phyloP scores from a whole-genome alignment of 2,888 invertebrate genomes.

The Ferdinandea cuprea region DNA sequence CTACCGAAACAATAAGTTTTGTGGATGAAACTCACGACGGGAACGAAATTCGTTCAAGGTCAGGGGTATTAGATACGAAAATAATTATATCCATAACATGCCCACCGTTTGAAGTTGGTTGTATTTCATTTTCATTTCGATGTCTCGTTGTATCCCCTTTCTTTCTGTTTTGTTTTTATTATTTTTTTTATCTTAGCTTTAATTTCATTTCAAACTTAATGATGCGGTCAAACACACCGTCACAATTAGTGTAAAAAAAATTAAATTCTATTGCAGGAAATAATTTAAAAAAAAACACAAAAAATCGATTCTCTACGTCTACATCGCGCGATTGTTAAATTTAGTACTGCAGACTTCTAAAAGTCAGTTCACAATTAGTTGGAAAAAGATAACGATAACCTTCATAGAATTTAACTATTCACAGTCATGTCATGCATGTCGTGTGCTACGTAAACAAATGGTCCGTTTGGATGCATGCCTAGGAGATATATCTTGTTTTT shows the following conservation, averaged over 20 bases:
- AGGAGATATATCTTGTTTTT: conserved; percentile 14
- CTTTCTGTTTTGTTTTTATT: conserved; percentile 13
- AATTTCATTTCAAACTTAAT: too few species aligned
- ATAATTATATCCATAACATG: conserved; percentile 62
- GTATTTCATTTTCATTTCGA: conserved; percentile 29
- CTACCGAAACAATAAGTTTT: conserved; percentile 51
- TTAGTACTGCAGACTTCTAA: background rate
- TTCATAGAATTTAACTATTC: conserved; percentile 28
- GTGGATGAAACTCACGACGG: conserved; percentile 60
- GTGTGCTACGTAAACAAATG: conserved; percentile 54
- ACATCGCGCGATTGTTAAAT: conserved; percentile 4
- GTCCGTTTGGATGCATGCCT: conserved; percentile 36
- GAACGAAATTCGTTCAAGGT: conserved; percentile 74
- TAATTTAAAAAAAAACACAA: too few species aligned
- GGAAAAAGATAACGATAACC: conserved; percentile 44
- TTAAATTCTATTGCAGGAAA: background rate
- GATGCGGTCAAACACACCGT: background rate
- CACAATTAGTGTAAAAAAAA: conserved; percentile 1
- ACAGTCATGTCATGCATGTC: conserved; percentile 51
- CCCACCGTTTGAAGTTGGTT: conserved; percentile 38
- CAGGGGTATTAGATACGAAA: conserved; percentile 73
- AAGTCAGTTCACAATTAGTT: conserved; percentile 22
- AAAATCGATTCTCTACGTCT: conserved; percentile 12
- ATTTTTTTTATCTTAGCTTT: too few species aligned
- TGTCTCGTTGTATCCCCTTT: conserved; percentile 21